phyloP scores from a whole-genome alignment of 2,797 vertebrate species.

The Carcharodon carcharias region DNA sequence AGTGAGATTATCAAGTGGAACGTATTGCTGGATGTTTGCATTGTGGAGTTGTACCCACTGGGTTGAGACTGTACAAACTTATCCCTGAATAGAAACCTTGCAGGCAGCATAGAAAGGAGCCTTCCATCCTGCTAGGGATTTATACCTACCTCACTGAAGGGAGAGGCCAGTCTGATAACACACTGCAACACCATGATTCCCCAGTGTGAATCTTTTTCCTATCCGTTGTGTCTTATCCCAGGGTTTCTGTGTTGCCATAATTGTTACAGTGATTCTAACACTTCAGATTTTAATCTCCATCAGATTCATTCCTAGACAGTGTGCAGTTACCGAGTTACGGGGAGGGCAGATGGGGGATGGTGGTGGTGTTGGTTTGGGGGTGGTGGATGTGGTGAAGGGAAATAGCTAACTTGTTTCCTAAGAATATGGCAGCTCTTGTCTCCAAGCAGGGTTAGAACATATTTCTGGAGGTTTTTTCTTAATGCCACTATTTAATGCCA shows the following conservation, averaged over 20 bases:
- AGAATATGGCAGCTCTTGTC: background rate
- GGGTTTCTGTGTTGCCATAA: background rate
- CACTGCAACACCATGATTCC: background rate
- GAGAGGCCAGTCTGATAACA: background rate
- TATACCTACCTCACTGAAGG: background rate
- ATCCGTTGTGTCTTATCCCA: background rate
- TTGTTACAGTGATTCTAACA: background rate
- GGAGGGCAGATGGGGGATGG: no score
- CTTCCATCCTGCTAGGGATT: background rate
- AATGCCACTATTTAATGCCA: background rate
- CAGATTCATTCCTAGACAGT: background rate
- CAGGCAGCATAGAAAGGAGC: background rate
- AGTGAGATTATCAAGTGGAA: background rate
- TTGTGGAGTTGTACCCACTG: background rate
- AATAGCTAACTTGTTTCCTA: background rate
- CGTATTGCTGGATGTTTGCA: background rate
- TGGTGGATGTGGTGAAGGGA: no score
- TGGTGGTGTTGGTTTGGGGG: no score
- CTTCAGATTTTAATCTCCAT: background rate
- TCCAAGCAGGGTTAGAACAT: background rate
- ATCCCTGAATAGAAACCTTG: background rate
- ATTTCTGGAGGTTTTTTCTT: background rate
- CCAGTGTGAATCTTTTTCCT: background rate
- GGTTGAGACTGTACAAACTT: background rate
- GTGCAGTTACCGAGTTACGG: background rate